These are phyloP conservation scores for Cyclura pinguis DNA, from an alignment of 2,797 vertebrate species.

Conservation along the genomic window DNA sequence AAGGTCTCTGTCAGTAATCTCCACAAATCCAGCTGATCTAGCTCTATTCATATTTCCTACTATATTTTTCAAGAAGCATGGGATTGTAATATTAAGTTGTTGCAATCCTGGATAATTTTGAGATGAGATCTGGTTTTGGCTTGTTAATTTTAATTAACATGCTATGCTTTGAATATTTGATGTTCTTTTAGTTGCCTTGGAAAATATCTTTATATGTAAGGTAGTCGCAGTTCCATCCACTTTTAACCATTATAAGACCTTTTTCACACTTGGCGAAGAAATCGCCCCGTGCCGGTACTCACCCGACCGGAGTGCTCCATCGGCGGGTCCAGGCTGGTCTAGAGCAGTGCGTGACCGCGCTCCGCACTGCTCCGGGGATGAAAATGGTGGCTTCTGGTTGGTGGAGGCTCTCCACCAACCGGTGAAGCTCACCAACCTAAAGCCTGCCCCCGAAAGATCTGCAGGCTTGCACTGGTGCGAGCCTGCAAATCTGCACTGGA, in stretches of 20 bases:
- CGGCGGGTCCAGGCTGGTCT: too few species aligned
- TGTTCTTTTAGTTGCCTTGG: constrained; percentile 23
- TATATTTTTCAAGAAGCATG: background rate
- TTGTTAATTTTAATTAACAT: background rate
- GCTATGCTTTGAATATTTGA: background rate
- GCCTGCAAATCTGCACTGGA: too few species aligned
- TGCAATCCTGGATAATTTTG: background rate
- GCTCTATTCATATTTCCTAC: background rate
- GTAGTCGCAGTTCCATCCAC: background rate
- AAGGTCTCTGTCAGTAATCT: background rate
- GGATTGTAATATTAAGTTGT: background rate
- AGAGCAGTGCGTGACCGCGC: too few species aligned
- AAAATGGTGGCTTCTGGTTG: too few species aligned
- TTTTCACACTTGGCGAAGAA: too few species aligned
- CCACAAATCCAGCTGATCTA: constrained; percentile 12
- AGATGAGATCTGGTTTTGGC: background rate
- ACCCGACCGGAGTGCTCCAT: too few species aligned
- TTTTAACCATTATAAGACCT: background rate
- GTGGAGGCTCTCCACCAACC: too few species aligned
- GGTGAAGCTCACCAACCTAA: too few species aligned
- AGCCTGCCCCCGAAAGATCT: too few species aligned
- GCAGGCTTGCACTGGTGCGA: too few species aligned
- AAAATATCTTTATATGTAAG: background rate
- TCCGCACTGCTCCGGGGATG: too few species aligned
- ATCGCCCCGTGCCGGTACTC: too few species aligned